Percentiles rank a stretch among this genome's conserved stretches.
Evolutionary conservation across 2,888 invertebrate genomes (phyloP).

Genomic region (Parascotia fuliginaria): DNA sequence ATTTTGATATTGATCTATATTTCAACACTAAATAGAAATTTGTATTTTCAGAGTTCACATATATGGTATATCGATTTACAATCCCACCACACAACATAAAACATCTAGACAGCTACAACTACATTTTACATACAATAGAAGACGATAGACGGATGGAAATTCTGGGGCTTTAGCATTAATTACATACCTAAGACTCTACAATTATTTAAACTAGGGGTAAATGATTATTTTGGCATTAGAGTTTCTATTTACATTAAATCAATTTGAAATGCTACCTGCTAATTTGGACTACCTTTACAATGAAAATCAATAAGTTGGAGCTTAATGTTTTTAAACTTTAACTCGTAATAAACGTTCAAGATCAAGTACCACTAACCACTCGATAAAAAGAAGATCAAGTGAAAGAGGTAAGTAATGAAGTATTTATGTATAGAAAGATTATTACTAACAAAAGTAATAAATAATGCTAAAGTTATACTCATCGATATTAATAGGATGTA

Average conservation of each 20-base stretch:
- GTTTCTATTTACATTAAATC: slow-evolving; percentile 47
- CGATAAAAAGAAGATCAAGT: too few species aligned
- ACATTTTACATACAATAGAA: slow-evolving; percentile 80
- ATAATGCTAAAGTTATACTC: too few species aligned
- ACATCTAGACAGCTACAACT: slow-evolving; percentile 76
- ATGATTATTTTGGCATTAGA: slow-evolving; percentile 59
- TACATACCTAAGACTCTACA: slow-evolving; percentile 62
- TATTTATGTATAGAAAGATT: too few species aligned
- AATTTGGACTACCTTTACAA: slow-evolving; percentile 28
- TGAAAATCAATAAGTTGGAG: background rate
- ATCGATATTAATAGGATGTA: too few species aligned
- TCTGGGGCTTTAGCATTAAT: slow-evolving; percentile 84
- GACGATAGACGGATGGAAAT: slow-evolving; percentile 86
- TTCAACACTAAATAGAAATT: too few species aligned
- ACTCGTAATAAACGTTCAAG: too few species aligned
- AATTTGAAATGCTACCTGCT: slow-evolving; percentile 30
- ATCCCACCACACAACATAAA: slow-evolving; percentile 50
- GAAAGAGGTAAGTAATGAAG: too few species aligned
- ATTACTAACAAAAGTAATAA: too few species aligned
- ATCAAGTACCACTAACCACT: too few species aligned
- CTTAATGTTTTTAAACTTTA: background rate
- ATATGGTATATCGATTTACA: slow-evolving; percentile 45
- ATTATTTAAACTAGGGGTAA: slow-evolving; percentile 45
- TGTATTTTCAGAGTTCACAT: too few species aligned
- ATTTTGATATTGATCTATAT: too few species aligned